Base-by-base conservation (phyloP, 2,888 invertebrate species). In the Tipula unca region DNA sequence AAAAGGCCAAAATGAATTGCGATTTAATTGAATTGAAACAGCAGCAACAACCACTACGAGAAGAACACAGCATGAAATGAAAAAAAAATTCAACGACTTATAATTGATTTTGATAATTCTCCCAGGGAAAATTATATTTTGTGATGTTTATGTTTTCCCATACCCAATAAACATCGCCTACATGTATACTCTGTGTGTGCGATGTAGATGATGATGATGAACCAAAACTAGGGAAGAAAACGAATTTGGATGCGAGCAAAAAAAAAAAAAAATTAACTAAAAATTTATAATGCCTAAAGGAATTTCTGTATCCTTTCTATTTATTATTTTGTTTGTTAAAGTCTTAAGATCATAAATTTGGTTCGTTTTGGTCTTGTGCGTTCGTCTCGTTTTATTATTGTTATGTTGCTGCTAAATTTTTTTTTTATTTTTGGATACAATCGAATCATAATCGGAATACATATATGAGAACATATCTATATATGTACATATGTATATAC, bases 81-180 rank as follows among this genome's bases (percentile, higher is more conserved):
- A 69, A 69, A 8, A 69, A 69, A 69, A 69, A 10, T 69, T 25
- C 69, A 69, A 69, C 69, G 25, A 25, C 69, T 25, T 69, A 69
- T 69, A 69, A 69, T 69, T 69, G 69, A 69, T 69, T 69, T 69
- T 69, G 69, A 69, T 69, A 69, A 69, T 69, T 69, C 69, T 69
- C 69, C 69, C 25, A 25, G 69, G 69, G 25, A 25, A 20, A 69
- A 69, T 69, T 69, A 69, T 69, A 20, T 69, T 69, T 69, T 69
- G 25, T 8, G 25, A 69, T 25, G 25, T 69, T 69, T 69, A 69
- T 20, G 69, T 25, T 69, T 25, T 25, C 25, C 48, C 17, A 54
- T 17, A 17, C 17, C 0, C 17, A 17, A 17, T 14, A 17, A 17
- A 17, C 17, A 17, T 4, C 17, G 4, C 48, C n/a, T 17, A n/a